Percentiles rank a stretch among this genome's conserved stretches.
phyloP scores from a whole-genome alignment of 2,888 invertebrate species.

The Labia minor region DNA sequence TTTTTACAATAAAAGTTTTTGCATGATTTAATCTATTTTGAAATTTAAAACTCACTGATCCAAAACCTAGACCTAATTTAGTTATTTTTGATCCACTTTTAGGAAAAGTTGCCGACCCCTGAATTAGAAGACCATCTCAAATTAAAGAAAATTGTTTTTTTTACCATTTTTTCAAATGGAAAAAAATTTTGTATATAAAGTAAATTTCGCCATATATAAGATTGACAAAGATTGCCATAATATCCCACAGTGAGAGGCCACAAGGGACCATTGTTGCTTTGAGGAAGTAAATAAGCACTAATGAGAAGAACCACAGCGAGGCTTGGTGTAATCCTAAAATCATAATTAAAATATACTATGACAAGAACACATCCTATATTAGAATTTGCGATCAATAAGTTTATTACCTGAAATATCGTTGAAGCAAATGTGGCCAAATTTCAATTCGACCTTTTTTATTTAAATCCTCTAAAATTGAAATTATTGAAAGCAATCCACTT shows the following conservation, averaged over 20 bases:
- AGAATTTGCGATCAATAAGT: neutral
- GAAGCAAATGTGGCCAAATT: constrained; percentile 28
- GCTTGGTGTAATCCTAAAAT: constrained; percentile 41
- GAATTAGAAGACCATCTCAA: too few relatives aligned
- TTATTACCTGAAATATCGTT: constrained; percentile 44
- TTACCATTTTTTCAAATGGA: constrained; percentile 49
- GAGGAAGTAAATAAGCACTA: constrained; percentile 45
- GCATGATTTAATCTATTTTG: too few relatives aligned
- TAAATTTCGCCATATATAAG: constrained; percentile 48
- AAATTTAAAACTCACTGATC: too few relatives aligned
- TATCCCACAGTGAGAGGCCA: constrained; percentile 48
- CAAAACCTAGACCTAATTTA: too few relatives aligned
- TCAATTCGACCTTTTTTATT: constrained; percentile 42
- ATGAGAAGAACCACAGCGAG: constrained; percentile 44
- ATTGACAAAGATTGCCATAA: constrained; percentile 44
- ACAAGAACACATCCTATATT: too few relatives aligned
- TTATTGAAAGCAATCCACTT: constrained; percentile 48
- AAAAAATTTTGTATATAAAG: constrained; percentile 48
- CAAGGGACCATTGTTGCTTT: constrained; percentile 44
- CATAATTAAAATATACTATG: neutral
- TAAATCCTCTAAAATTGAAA: constrained; percentile 43
- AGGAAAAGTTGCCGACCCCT: too few relatives aligned
- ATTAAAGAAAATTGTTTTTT: too few relatives aligned
- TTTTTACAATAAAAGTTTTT: too few relatives aligned
- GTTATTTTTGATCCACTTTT: too few relatives aligned